Conservation (phyloP, 2,113 vertebrate species). For the Emydura subglobosa region DNA sequence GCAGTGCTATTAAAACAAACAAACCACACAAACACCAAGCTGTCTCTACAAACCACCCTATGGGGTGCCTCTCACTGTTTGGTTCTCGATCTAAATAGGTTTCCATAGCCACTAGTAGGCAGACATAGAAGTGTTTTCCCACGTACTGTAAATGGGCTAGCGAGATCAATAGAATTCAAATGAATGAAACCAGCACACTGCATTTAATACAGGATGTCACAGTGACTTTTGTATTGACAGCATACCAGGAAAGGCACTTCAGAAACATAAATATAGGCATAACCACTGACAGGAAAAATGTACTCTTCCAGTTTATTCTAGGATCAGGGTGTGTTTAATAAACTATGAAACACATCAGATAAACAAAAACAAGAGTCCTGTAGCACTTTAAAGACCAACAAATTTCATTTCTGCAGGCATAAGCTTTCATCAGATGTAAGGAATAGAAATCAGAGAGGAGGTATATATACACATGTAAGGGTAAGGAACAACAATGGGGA, state of each 20-base stretch:
- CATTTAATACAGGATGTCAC: conserved; percentile 10
- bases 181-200: not conserved
- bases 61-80: not conserved
- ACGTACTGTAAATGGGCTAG: not conserved
- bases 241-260: not conserved
- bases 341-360: rapidly evolving
- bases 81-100: not conserved
- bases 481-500: no score
- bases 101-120: not conserved
- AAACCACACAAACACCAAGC: not conserved
- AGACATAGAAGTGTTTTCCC: rapidly evolving
- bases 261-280: not conserved
- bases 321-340: not conserved
- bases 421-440: no score
- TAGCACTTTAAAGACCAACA: no score
- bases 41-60: not conserved
- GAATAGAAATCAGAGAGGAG: no score
- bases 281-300: not conserved
- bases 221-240: not conserved
- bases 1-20: not conserved
- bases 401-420: no score
- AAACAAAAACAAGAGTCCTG: not conserved
- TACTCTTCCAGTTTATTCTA: rapidly evolving
- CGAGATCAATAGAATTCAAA: not conserved
- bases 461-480: no score